A percentile compares a stretch with the other conserved stretches of the same genome.
Conservation (phyloP, 1,140 invertebrate species). For the Danaus melanippus region DNA sequence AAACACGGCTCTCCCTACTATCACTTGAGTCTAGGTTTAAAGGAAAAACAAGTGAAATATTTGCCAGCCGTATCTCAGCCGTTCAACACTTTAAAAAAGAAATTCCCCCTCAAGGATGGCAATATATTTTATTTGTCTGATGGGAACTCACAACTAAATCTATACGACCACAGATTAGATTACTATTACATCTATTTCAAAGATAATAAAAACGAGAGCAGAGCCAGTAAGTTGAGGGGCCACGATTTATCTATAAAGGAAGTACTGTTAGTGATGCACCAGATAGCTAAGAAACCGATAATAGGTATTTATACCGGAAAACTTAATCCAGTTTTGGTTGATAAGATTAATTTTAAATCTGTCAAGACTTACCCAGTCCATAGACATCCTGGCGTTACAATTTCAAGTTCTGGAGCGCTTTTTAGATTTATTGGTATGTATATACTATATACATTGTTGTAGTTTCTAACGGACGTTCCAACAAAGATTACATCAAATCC, state of each 20-base stretch:
- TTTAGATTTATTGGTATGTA: slow-evolving; percentile 40
- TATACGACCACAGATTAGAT: slow-evolving; percentile 29
- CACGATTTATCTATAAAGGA: slow-evolving; percentile 47
- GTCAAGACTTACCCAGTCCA: slow-evolving; percentile 12
- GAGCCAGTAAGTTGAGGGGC: slow-evolving; percentile 25
- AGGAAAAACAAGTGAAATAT: slow-evolving; percentile 31
- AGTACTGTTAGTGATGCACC: slow-evolving; percentile 26
- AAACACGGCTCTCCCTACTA: slow-evolving; percentile 33
- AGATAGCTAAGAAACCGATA: slow-evolving; percentile 26
- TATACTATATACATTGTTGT: neutral
- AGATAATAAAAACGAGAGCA: slow-evolving; percentile 30
- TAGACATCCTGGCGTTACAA: slow-evolving; percentile 24
- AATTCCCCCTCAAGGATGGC: slow-evolving; percentile 24
- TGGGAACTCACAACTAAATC: slow-evolving; percentile 27
- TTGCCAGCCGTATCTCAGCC: slow-evolving; percentile 38
- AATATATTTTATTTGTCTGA: slow-evolving; percentile 35
- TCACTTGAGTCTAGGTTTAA: slow-evolving; percentile 28
- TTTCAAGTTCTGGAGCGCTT: slow-evolving; percentile 33
- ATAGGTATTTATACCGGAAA: slow-evolving; percentile 51
- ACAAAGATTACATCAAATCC: neutral
- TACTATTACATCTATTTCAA: slow-evolving; percentile 49
- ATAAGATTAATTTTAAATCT: slow-evolving; percentile 19
- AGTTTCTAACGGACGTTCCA: neutral
- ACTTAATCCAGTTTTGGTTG: slow-evolving; percentile 31
- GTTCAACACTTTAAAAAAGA: slow-evolving; percentile 29